Conservation (phyloP, 2,113 vertebrate species). For the Psittacula cyanocephala region DNA sequence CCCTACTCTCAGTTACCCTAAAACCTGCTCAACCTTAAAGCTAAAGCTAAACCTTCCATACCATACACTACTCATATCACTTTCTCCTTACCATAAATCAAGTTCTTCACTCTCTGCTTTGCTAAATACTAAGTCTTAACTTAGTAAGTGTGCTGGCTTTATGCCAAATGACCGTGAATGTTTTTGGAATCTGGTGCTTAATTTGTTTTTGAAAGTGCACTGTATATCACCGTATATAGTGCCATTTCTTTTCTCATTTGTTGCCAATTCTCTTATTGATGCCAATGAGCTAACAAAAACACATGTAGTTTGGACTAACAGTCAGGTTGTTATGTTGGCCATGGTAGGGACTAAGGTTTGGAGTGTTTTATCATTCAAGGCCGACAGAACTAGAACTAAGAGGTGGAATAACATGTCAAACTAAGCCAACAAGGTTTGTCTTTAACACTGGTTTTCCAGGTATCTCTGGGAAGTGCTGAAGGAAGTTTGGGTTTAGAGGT, state of each 20-base stretch:
- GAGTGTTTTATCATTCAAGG: not conserved
- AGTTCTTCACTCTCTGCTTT: not conserved
- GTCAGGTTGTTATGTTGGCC: not conserved
- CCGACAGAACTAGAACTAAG: not conserved
- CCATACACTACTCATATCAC: rapidly evolving
- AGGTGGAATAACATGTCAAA: not conserved
- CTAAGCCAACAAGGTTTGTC: not conserved
- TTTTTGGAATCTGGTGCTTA: not conserved
- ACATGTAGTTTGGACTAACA: not conserved
- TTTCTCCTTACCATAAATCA: not conserved
- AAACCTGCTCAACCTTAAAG: not conserved
- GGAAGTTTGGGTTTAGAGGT: not conserved
- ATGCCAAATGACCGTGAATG: not conserved
- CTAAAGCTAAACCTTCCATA: not conserved
- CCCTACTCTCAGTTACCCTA: not conserved
- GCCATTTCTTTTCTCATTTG: not conserved
- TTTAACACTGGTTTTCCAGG: not conserved
- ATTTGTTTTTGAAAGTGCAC: not conserved
- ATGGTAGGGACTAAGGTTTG: not conserved
- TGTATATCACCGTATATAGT: not conserved
- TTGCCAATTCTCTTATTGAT: not conserved
- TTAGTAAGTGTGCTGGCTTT: not conserved
- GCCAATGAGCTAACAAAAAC: not conserved
- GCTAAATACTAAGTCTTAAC: not conserved
- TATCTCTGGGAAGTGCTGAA: not conserved